A percentile compares a stretch with the other conserved stretches of the same genome.
phyloP scores from a whole-genome alignment of 2,797 vertebrate species.

The Chloroceryle inda region DNA sequence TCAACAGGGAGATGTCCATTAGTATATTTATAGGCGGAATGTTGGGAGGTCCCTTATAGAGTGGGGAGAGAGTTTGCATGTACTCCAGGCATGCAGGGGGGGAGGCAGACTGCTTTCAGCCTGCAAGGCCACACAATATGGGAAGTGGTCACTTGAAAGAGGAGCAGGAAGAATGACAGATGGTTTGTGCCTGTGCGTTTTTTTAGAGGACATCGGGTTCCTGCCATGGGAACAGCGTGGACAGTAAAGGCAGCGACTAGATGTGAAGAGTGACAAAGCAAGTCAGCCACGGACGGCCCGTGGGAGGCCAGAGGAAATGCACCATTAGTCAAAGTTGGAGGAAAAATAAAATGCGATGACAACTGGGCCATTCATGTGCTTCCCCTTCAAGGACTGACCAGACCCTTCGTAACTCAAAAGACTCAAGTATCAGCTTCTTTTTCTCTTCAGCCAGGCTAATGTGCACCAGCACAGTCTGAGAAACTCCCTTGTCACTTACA shows the following conservation, averaged over 20 bases:
- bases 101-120: conserved; percentile 43
- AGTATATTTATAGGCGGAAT: conserved; percentile 63
- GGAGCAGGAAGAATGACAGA: conserved; percentile 74
- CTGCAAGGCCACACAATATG: conserved; percentile 72
- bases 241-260: conserved; percentile 60
- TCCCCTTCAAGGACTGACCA: conserved; percentile 68
- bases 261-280: conserved; percentile 77
- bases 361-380: conserved; percentile 71
- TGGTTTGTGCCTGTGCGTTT: conserved; percentile 68
- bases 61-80: conserved; percentile 20
- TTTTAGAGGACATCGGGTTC: conserved; percentile 52
- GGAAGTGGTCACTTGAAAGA: conserved; percentile 74
- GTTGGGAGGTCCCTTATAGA: conserved; percentile 58
- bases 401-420: conserved; percentile 48
- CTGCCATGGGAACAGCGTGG: conserved; percentile 73
- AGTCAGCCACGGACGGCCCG: conserved; percentile 68
- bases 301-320: conserved; percentile 78
- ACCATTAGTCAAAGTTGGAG: conserved; percentile 78
- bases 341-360: conserved; percentile 79
- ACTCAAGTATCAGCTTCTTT: conserved; percentile 64
- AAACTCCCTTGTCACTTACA: conserved; percentile 64
- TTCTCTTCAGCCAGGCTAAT: conserved; percentile 65
- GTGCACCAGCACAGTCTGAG: neutral
- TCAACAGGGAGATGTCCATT: conserved; percentile 60
- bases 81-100: conserved; percentile 32